Conservation (phyloP, 2,113 vertebrate species). For the Percopsis transmontana region DNA sequence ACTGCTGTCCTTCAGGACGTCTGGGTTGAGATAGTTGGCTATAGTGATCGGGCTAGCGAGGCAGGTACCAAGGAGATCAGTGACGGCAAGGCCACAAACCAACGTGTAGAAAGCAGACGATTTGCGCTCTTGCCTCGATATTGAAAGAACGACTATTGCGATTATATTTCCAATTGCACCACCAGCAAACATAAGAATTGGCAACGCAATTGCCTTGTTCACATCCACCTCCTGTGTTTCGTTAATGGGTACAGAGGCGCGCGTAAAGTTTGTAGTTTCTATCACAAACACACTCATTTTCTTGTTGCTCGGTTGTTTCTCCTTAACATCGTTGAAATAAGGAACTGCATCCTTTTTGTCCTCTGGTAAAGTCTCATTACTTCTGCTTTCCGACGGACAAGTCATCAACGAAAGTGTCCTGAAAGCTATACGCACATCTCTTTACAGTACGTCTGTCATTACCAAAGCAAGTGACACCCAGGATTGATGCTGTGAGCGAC, state of each 20-base stretch:
- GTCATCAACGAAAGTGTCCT: background rate
- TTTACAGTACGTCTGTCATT: background rate
- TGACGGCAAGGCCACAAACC: slow-evolving; percentile 92
- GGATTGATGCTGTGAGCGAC: background rate
- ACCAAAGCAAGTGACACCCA: slow-evolving; percentile 2
- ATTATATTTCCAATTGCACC: slow-evolving; percentile 93
- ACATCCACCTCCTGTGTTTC: background rate
- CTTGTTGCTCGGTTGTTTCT: slow-evolving; percentile 3
- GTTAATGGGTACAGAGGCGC: slow-evolving; percentile 26
- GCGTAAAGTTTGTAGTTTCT: slow-evolving; percentile 57
- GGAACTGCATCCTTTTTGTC: background rate
- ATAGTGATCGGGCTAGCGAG: slow-evolving; percentile 94
- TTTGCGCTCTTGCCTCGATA: slow-evolving; percentile 88
- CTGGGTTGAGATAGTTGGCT: slow-evolving; percentile 84
- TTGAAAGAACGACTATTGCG: slow-evolving; percentile 91
- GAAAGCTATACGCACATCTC: slow-evolving; percentile 7
- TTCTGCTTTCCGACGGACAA: slow-evolving; percentile 29
- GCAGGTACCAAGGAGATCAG: slow-evolving; percentile 92
- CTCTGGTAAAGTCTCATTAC: slow-evolving; percentile 17
- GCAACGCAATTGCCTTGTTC: slow-evolving; percentile 66
- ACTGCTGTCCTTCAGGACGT: slow-evolving; percentile 64
- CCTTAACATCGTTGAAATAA: background rate
- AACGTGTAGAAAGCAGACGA: slow-evolving; percentile 94
- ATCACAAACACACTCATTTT: slow-evolving; percentile 8
- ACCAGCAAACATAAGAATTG: slow-evolving; percentile 92